Evolutionary conservation across 2,113 vertebrate genomes (phyloP), one percentile per base, ranked within the genome.

Genomic region (Notothenia coriiceps): DNA sequence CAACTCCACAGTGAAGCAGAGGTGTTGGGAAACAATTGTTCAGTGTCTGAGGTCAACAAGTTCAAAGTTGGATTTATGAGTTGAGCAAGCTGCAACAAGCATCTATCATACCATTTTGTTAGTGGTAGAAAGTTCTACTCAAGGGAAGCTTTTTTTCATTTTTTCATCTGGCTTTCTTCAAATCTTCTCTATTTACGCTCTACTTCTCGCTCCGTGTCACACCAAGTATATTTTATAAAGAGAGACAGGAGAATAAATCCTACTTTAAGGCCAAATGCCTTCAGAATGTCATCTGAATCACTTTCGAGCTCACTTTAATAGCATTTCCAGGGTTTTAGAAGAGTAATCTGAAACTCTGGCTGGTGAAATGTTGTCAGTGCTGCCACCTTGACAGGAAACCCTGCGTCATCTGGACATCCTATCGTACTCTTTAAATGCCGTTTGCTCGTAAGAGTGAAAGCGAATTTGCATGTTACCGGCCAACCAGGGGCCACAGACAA

Each of bases 331-430:
- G 1, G 17, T 73, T 73, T 72, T 20, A 50, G 6, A 1, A 40
- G 25, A 29, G 9, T 11, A 33, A 68, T 49, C 5, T 43, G 25
- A 77, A 67, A 54, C 67, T 18, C 0, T 50, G 59, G 51, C 51
- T 64, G 57, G 17, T 51, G 7, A 47, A 54, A 17, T 74, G 14
- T 46, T 9, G 43, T 40, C 47, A 4, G 11, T 1, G n/a, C n/a
- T 12, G 22, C 14, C 54, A 77, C 13, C 52, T 22, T 55, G 54
- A 72, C 74, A 77, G 68, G 55, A 83, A 78, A 77, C 55, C 6
- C 22, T 1, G 17, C 56, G 11, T 62, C 79, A 69, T 63, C 49
- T 74, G 71, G 70, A 54, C 56, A n/a, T 49, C 18, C 13, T 61
- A 7, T 54, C 46, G 25, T 43, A 7, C 17, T 49, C 13, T 40